These are phyloP conservation scores for Botrylloides violaceus DNA, from an alignment of 23 tunicate genomes.

Conservation along the genomic window DNA sequence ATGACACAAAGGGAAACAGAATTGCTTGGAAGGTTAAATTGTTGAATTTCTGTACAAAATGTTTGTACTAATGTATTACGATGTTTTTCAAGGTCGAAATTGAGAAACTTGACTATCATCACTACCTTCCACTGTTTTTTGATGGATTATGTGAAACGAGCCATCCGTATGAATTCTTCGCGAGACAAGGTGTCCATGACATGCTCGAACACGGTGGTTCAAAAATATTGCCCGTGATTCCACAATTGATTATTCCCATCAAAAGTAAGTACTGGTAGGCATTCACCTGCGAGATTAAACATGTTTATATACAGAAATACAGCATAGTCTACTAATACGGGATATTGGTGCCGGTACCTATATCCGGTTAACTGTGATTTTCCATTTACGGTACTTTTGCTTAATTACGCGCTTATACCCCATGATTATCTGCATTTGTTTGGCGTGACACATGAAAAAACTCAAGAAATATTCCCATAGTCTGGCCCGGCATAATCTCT, in stretches of 20 bases:
- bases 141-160: slow-evolving; percentile 94
- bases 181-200: slow-evolving; percentile 99
- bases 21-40: slow-evolving; percentile 93
- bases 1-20: slow-evolving; percentile 99
- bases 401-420: no score
- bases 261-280: slow-evolving; percentile 56
- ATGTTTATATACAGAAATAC: not conserved
- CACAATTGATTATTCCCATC: slow-evolving; percentile 97
- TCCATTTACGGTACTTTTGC: no score
- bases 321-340: no score
- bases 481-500: no score
- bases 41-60: not conserved
- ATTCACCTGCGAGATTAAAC: not conserved
- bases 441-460: no score
- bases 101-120: slow-evolving; percentile 98
- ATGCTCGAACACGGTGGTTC: slow-evolving; percentile 99
- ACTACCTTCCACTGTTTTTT: slow-evolving; percentile 96
- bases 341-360: no score
- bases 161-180: slow-evolving; percentile 99
- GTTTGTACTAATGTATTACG: not conserved
- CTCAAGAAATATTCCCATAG: no score
- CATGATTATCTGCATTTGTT: no score
- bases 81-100: slow-evolving; percentile 76
- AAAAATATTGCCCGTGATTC: slow-evolving; percentile 97
- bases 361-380: no score